Percentiles rank a stretch among this genome's conserved stretches.
These are phyloP conservation scores for Esperia sulphurella DNA, from an alignment of 2,888 invertebrate genomes.

Conservation along the genomic window DNA sequence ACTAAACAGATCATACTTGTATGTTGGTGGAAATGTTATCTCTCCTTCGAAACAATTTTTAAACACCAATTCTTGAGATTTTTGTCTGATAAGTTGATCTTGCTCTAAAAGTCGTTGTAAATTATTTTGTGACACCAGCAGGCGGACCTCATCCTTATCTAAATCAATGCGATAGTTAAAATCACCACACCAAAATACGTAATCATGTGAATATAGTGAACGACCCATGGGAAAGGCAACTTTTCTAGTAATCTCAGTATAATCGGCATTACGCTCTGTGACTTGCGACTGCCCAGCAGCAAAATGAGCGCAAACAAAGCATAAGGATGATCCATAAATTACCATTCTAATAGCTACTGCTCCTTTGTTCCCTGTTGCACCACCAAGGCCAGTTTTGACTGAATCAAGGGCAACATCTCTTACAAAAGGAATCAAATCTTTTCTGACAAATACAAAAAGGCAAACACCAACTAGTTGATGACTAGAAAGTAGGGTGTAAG, in stretches of 20 bases:
- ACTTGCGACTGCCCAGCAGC: constrained; percentile 99
- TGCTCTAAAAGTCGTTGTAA: constrained; percentile 86
- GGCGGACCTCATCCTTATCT: constrained; percentile 95
- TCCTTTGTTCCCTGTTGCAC: constrained; percentile 98
- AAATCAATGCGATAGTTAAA: constrained; percentile 99
- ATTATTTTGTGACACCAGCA: constrained; percentile 87
- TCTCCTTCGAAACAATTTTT: constrained; percentile 95
- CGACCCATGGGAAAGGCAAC: constrained; percentile 94
- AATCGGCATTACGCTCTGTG: constrained; percentile 96
- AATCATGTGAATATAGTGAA: constrained; percentile 96
- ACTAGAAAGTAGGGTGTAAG: constrained; percentile 94
- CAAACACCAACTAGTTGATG: constrained; percentile 99
- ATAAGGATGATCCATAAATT: constrained; percentile 94
- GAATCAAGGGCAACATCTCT: constrained; percentile 96
- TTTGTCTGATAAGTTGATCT: constrained; percentile 93
- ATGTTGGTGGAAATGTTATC: constrained; percentile 96
- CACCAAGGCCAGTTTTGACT: constrained; percentile 98
- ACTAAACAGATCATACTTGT: constrained; percentile 99
- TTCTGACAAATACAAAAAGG: constrained; percentile 95
- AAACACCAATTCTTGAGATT: constrained; percentile 90
- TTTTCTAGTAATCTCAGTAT: constrained; percentile 95
- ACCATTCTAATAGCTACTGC: constrained; percentile 95
- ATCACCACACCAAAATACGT: constrained; percentile 99
- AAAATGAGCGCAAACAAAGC: constrained; percentile 99
- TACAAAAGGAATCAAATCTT: constrained; percentile 92